Conservation (phyloP, 1,140 invertebrate genomes). For the Drosophila watanabei region DNA sequence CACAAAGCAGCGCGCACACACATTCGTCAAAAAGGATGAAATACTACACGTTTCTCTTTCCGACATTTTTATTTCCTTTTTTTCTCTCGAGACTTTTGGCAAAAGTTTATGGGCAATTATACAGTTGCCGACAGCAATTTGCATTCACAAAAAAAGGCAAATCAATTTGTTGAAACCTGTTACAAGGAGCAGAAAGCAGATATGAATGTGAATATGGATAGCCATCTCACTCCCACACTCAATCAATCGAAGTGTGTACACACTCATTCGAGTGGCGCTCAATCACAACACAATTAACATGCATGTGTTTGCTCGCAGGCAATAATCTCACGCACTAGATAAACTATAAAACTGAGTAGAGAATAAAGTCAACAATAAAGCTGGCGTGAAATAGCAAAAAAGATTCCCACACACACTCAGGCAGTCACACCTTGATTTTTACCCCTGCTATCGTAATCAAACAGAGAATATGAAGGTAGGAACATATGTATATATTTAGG, state of each 20-base stretch:
- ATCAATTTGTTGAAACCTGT: constrained; percentile 59
- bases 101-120: constrained; percentile 36
- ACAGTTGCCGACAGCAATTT: constrained; percentile 51
- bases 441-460: neutral
- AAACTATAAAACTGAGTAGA: constrained; percentile 48
- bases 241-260: constrained; percentile 36
- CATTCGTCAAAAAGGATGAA: constrained; percentile 39
- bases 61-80: constrained; percentile 22
- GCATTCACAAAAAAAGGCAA: constrained; percentile 30
- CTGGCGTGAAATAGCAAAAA: constrained; percentile 19
- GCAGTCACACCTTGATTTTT: constrained; percentile 28
- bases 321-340: constrained; percentile 49
- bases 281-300: constrained; percentile 80
- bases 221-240: constrained; percentile 28
- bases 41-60: constrained; percentile 35
- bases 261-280: constrained; percentile 68
- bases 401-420: constrained; percentile 26
- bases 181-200: constrained; percentile 28
- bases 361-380: constrained; percentile 38
- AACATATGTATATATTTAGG: neutral
- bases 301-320: constrained; percentile 24
- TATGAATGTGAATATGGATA: constrained; percentile 3
- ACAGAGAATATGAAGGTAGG: neutral
- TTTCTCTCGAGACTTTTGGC: constrained; percentile 7
- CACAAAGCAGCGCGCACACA: constrained; percentile 45